Evolutionary conservation across 2,113 vertebrate genomes (phyloP).

Genomic region (Tichodroma muraria): DNA sequence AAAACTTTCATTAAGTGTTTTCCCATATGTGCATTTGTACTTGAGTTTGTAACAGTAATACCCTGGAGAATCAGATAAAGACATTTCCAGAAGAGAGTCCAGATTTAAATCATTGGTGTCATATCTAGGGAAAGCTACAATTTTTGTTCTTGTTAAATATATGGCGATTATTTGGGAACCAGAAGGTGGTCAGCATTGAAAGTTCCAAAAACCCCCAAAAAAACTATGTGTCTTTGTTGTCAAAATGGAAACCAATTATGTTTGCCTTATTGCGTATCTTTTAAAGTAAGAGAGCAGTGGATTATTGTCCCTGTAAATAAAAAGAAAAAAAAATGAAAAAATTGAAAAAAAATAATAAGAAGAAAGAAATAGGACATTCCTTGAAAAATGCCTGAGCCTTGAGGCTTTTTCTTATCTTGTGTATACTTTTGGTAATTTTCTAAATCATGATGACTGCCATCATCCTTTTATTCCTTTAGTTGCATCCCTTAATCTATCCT

Average conservation of each 20-base stretch:
- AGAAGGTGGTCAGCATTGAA: neutral
- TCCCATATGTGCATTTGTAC: neutral
- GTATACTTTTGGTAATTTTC: neutral
- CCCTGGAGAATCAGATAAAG: neutral
- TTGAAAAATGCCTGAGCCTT: neutral
- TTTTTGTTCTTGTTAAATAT: neutral
- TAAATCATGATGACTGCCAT: neutral
- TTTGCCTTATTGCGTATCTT: neutral
- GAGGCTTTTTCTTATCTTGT: neutral
- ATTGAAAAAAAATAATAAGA: accelerated
- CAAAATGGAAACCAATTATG: neutral
- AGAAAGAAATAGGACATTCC: accelerated
- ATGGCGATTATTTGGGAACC: neutral
- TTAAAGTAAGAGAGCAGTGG: neutral
- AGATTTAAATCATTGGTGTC: neutral
- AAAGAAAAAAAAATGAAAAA: neutral
- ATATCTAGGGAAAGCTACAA: neutral
- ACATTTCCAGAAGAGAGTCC: neutral
- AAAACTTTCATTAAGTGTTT: neutral
- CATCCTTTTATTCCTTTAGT: neutral
- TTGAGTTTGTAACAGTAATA: neutral
- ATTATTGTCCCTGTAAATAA: neutral
- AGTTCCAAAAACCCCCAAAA: neutral
- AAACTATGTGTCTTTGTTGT: neutral
- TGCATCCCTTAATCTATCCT: neutral